Base-by-base conservation (phyloP, 2,888 invertebrate genomes). In the Branchipolynoe longqiensis region DNA sequence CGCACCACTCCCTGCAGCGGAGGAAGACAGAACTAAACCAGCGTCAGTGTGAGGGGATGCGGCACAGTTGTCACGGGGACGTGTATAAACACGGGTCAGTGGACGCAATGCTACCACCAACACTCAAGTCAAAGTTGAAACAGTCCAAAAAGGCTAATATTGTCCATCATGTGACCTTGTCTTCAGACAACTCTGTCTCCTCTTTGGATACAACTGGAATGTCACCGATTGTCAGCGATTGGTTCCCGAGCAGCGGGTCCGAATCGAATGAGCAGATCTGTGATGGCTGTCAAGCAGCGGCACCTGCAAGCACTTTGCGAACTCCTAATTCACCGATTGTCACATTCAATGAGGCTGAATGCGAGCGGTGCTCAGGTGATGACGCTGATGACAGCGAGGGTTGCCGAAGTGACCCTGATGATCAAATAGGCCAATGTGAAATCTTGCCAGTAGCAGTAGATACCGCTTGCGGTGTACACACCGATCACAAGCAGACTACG, bases 171-270 rank as follows among this genome's bases (percentile, higher is more conserved):
- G 36, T 33, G 31, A n/a, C 4, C 38, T 36, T 58, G 36, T 40
- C 58, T 22, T 64, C 83, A 3, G 73, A 73, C 38, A 56, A 48
- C 31, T 84, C 84, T 2, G 22, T 69, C 0, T 73, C 73, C 22
- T 84, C 84, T 48, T 8, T 84, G 54, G 84, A 84, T n/a, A 84
- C 84, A 8, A 54, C 73, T 22, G 73, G 73, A 1, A 84, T 84
- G 40, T 84, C 84, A 18, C 84, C 84, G 22, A 48, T 73, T 58
- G 84, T 84, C 1, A 84, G 84, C 36, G 84, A 84, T 56, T 73
- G 73, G 73, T 38, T 54, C 22, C 73, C 73, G 2, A 84, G 84
- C 54, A 84, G 84, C 33, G 84, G 84, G 4, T 84, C 84, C 12
- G 83, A 83, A 25, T 62, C 83, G 18, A 82, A 82, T 82, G 82